Evolutionary conservation across 2,888 invertebrate genomes (phyloP).

Genomic region (Macrosiphum euphorbiae): DNA sequence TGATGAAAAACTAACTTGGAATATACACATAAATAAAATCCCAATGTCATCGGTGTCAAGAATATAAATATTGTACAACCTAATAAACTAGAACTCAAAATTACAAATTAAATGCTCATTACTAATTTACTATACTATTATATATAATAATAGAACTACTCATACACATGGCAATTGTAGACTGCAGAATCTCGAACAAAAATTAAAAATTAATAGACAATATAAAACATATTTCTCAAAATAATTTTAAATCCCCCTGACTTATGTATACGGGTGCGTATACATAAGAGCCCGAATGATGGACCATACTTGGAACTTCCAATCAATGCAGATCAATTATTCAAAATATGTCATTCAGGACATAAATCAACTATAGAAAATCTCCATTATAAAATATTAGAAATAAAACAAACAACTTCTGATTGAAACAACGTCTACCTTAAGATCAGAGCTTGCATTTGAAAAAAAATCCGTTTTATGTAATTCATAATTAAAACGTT

Average conservation of each 20-base stretch:
- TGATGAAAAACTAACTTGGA: neutral
- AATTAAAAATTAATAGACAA: neutral
- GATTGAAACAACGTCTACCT: neutral
- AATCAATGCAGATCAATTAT: neutral
- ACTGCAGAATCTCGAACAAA: neutral
- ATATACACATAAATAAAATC: neutral
- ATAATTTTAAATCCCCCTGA: neutral
- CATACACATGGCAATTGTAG: neutral
- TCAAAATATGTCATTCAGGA: neutral
- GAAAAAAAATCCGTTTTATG: too few relatives aligned
- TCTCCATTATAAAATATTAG: neutral
- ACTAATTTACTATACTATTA: neutral
- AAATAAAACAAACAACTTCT: neutral
- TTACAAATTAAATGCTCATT: neutral
- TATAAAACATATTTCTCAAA: neutral
- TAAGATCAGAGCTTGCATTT: neutral
- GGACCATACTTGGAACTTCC: neutral
- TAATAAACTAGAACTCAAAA: neutral
- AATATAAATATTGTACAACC: neutral
- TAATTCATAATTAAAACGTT: too few relatives aligned
- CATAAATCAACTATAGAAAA: neutral
- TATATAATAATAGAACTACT: neutral
- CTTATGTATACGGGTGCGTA: neutral
- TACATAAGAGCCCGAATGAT: too few relatives aligned
- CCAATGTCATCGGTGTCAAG: neutral